A percentile compares a stretch with the other conserved stretches of the same genome.
phyloP scores from a whole-genome alignment of 2,888 invertebrate genomes.

The Pyrocoelia pectoralis region DNA sequence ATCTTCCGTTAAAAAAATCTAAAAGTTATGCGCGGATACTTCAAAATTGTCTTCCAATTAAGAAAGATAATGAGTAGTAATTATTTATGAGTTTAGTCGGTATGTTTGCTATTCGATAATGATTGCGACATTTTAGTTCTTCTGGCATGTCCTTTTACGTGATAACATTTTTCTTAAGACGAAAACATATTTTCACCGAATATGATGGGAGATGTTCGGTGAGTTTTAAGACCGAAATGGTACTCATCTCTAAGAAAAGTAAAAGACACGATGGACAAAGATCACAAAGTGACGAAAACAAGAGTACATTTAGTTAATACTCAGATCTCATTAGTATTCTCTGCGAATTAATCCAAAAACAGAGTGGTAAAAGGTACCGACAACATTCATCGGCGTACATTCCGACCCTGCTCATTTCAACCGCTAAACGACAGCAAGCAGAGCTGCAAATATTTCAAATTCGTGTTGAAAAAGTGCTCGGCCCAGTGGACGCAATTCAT shows the following conservation, averaged over 20 bases:
- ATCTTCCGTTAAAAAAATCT: slow-evolving; percentile 15
- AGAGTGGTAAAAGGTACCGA: slow-evolving; percentile 57
- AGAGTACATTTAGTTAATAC: slow-evolving; percentile 58
- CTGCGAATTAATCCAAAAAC: slow-evolving; percentile 60
- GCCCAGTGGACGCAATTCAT: slow-evolving; percentile 54
- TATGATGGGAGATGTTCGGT: slow-evolving; percentile 22
- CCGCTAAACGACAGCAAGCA: slow-evolving; percentile 58
- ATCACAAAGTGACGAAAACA: slow-evolving; percentile 55
- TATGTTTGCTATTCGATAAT: slow-evolving; percentile 30
- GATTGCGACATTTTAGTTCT: slow-evolving; percentile 27
- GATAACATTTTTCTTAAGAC: slow-evolving; percentile 17
- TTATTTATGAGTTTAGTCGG: slow-evolving; percentile 30
- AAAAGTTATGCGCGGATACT: slow-evolving; percentile 18
- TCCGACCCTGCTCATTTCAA: slow-evolving; percentile 56
- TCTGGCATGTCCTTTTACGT: slow-evolving; percentile 23
- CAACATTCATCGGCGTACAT: slow-evolving; percentile 54
- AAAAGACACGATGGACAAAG: slow-evolving; percentile 29
- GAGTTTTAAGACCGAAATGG: slow-evolving; percentile 17
- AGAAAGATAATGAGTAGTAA: slow-evolving; percentile 31
- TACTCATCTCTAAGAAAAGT: slow-evolving; percentile 32
- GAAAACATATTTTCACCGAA: slow-evolving; percentile 20
- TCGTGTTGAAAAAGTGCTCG: slow-evolving; percentile 57
- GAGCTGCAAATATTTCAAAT: slow-evolving; percentile 60
- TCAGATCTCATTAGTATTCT: slow-evolving; percentile 59
- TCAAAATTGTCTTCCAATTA: slow-evolving; percentile 31